Evolutionary conservation across 1,140 invertebrate species (phyloP), one percentile per base, ranked within the genome.

Genomic region (Drosophila subobscura): DNA sequence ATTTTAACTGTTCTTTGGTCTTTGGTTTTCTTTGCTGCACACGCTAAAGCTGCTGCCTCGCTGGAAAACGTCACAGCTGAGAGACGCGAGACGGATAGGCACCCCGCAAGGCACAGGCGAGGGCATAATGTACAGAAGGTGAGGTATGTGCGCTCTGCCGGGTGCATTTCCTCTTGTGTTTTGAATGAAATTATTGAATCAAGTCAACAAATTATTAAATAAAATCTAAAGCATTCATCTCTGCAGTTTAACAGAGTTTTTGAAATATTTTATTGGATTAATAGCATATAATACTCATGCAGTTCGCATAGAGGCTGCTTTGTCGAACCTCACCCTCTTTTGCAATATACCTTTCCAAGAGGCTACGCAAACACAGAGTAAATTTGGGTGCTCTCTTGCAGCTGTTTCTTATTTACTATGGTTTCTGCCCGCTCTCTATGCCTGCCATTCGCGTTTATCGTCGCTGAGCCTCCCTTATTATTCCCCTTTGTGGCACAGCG

Each of bases 401-500:
- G 83, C 83, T 88, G 83, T 88, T 88, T 86, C 73, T 65, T 86
- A 86, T 86, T 89, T 88, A 83, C 84, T 88, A 88, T 77, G 83
- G 79, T 83, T 88, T 88, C 71, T 53, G 33, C 10, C 12, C 56
- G 25, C 55, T 45, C 44, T 58, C 66, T 86, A 59, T 61, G 71
- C 75, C 63, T 79, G 71, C 58, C 50, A 55, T 88, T 81, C 78
- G 84, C 84, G 78, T 88, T 61, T 71, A 75, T 37, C 33, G 33
- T 12, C 33, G 33, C 78, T 75, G 81, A 81, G 51, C 83, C 83
- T 88, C 83, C 83, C 83, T 79, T 86, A 83, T 76, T 88, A 73
- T 66, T 76, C 61, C 41, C 60, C 56, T 61, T 67, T 67, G 47
- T 71, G 59, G 33, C 8, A 4, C 10, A 37, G 33, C 33, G 33